Evolutionary conservation across 1,140 invertebrate species (phyloP).

Genomic region (Plectrocnemia conspersa): DNA sequence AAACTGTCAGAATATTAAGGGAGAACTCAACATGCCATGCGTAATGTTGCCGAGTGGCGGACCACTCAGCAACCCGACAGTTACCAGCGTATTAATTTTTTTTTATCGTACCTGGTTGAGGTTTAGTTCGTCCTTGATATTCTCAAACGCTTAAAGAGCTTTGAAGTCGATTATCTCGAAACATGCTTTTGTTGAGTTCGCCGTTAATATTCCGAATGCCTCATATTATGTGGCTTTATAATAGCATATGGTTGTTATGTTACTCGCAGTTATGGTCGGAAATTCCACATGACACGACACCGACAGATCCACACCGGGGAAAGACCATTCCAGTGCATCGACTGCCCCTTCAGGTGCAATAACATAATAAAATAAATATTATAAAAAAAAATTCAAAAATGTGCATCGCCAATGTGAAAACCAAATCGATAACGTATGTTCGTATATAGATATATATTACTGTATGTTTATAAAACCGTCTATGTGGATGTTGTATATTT

Average conservation of each 20-base stretch:
- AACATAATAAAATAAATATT: too few species aligned
- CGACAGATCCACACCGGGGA: conserved; percentile 68
- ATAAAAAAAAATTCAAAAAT: conserved; percentile 9
- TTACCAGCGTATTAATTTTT: neutral
- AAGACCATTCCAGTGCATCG: conserved; percentile 58
- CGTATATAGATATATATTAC: neutral
- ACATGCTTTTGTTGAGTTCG: too few species aligned
- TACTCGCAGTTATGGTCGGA: conserved; percentile 38
- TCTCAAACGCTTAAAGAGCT: too few species aligned
- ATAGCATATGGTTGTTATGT: conserved; percentile 32
- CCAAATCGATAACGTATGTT: neutral
- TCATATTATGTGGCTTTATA: conserved; percentile 24
- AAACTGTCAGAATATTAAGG: too few species aligned
- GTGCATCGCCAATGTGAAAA: conserved; percentile 17
- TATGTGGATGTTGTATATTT: neutral
- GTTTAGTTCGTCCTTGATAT: too few species aligned
- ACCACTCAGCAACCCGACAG: too few species aligned
- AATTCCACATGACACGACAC: conserved; percentile 53
- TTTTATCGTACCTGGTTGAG: too few species aligned
- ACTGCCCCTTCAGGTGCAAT: conserved; percentile 46
- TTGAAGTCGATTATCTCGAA: too few species aligned
- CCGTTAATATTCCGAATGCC: too few species aligned
- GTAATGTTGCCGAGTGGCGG: too few species aligned
- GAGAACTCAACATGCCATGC: too few species aligned
- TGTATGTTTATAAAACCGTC: neutral